Base-by-base conservation (phyloP, 2,888 invertebrate species). In the Sarcophaga carnaria region DNA sequence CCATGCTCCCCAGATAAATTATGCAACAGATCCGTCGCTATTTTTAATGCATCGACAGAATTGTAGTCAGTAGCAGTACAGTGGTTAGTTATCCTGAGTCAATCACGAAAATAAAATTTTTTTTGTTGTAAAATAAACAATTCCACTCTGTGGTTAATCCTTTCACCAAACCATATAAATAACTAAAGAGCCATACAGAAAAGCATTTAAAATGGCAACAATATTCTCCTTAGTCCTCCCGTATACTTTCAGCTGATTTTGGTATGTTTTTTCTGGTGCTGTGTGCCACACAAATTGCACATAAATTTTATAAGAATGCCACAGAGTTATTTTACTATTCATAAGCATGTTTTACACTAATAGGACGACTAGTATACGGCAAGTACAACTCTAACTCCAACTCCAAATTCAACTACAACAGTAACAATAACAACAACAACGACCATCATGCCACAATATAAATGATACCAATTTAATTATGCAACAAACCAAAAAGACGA, bases 261-360 rank as follows among this genome's bases (percentile, higher is more conserved):
- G 12, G 54, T 54, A 14, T 54, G 12, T 54, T 54, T 54, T 54
- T 54, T 54, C 10, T 54, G 4, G 12, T 37, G 8, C 37, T 37
- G 37, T 54, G 3, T 12, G 5, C 17, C 54, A 54, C 54, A 37
- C 54, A 17, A 82, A 78, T 79, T 64, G 67, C 60, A 85, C 78
- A 78, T 78, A 85, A 75, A 82, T 82, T 79, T 69, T 76, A 75
- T 80, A 76, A 76, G 81, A 75, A 75, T 74, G 60, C 37, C 49
- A 10, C 37, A 82, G 78, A 80, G 74, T 82, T 79, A 75, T 69
- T 81, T 75, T 69, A 45, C 79, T 67, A 80, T 87, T 87, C 87
- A 87, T 87, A 84, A 87, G 84, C 80, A 87, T 87, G 84, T 87
- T 87, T 54, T 87, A 87, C 84, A 87, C 84, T 87, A 84, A 87